A percentile compares a stretch with the other conserved stretches of the same genome.
phyloP scores from a whole-genome alignment of 1,140 invertebrate species.

The Macrotrachela quadricornifera region DNA sequence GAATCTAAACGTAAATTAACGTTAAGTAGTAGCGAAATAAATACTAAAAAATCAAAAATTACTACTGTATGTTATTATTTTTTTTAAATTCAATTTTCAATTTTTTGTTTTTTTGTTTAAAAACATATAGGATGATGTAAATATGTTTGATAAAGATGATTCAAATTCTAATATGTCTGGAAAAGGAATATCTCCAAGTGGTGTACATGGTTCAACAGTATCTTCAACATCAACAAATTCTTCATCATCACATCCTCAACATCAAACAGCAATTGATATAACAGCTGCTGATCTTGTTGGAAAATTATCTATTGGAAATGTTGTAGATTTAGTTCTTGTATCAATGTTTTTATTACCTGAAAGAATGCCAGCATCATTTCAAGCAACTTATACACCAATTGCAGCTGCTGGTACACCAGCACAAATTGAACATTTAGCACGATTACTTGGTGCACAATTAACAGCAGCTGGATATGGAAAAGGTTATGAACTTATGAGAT shows the following conservation, averaged over 20 bases:
- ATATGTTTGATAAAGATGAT: constrained; percentile 12
- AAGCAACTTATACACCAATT: constrained; percentile 70
- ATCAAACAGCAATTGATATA: constrained; percentile 34
- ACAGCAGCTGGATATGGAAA: constrained; percentile 46
- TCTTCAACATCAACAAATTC: background rate
- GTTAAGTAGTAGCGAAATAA: background rate
- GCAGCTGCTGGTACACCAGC: constrained; percentile 52
- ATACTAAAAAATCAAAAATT: constrained; percentile 18
- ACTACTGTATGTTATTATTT: constrained; percentile 6
- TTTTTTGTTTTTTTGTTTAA: too few species aligned
- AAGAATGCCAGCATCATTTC: constrained; percentile 59
- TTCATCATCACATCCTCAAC: too few species aligned
- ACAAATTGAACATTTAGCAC: constrained; percentile 51
- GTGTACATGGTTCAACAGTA: background rate
- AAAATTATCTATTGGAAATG: constrained; percentile 31
- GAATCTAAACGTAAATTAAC: constrained; percentile 17
- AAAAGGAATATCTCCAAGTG: background rate
- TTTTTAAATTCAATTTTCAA: background rate
- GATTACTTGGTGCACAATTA: constrained; percentile 54
- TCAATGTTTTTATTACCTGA: constrained; percentile 47
- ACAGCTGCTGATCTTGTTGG: constrained; percentile 37
- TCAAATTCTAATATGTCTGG: background rate
- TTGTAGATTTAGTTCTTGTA: constrained; percentile 38
- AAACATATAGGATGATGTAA: background rate
- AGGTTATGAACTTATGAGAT: constrained; percentile 36